These are phyloP conservation scores for Hylaeus volcanicus DNA, from an alignment of 1,140 invertebrate species.

Conservation along the genomic window DNA sequence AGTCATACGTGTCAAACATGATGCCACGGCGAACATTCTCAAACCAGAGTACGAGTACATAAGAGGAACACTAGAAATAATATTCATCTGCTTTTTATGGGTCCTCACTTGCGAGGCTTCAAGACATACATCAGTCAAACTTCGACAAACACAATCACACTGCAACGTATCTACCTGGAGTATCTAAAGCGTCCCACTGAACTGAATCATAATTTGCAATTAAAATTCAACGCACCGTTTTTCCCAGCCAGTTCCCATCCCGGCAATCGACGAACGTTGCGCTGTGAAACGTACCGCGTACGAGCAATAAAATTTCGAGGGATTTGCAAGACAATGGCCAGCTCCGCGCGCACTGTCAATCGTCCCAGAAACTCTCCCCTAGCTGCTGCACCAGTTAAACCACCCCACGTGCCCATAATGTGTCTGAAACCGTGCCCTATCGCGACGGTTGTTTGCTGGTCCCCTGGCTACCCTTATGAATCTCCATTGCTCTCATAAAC, in stretches of 20 bases:
- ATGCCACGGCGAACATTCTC: no score
- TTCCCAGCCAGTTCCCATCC: background rate
- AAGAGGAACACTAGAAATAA: no score
- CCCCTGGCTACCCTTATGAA: constrained; percentile 35
- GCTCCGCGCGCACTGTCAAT: background rate
- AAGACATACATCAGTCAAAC: no score
- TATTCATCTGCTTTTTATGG: no score
- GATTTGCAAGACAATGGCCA: constrained; percentile 33
- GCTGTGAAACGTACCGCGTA: background rate
- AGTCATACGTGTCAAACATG: no score
- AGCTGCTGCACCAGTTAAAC: constrained; percentile 5
- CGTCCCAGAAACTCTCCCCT: constrained; percentile 6
- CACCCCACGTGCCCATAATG: constrained; percentile 11
- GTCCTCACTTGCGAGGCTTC: no score
- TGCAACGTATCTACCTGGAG: background rate
- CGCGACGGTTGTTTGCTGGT: constrained; percentile 1
- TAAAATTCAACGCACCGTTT: background rate
- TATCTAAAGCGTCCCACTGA: background rate
- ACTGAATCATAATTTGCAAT: constrained; percentile 2
- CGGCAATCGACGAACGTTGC: background rate
- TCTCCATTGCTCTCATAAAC: constrained; percentile 46
- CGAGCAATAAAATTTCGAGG: constrained; percentile 29
- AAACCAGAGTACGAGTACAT: no score
- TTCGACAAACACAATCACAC: background rate
- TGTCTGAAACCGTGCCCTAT: constrained; percentile 22